These are phyloP conservation scores for Peromyscus leucopus DNA, from an alignment of 2,113 vertebrate genomes.

Conservation along the genomic window DNA sequence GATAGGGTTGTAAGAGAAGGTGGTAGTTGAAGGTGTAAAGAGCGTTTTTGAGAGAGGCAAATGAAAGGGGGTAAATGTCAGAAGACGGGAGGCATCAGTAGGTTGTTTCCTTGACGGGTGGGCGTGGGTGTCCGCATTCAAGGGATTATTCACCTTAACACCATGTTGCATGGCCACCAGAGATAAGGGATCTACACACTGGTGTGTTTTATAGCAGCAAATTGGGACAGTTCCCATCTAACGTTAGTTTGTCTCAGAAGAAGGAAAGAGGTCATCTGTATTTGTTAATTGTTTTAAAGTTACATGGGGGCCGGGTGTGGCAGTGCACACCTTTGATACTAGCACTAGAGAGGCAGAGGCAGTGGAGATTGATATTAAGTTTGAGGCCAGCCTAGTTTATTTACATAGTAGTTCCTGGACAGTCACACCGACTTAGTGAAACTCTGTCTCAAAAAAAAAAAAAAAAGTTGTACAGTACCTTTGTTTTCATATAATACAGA, in stretches of 20 bases:
- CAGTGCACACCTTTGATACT: background rate
- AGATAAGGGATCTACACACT: too few relatives aligned
- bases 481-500: constrained; percentile 36
- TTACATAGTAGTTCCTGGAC: background rate
- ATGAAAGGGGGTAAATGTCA: background rate
- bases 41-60: constrained; percentile 20
- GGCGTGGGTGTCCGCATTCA: background rate
- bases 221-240: background rate
- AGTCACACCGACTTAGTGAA: background rate
- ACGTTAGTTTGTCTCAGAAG: background rate
- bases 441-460: background rate
- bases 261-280: background rate
- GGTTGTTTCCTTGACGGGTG: background rate
- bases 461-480: background rate
- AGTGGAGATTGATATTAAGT: background rate
- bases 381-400: background rate
- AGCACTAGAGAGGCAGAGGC: background rate
- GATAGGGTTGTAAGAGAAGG: background rate
- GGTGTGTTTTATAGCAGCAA: background rate
- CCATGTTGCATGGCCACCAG: background rate
- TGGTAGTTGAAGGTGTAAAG: background rate
- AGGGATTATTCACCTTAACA: background rate
- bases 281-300: constrained; percentile 50
- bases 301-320: background rate
- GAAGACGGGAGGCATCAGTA: background rate